These are phyloP conservation scores for Epizoanthus scotinus DNA, from an alignment of 92 coral and sea anemone genomes.

Conservation along the genomic window DNA sequence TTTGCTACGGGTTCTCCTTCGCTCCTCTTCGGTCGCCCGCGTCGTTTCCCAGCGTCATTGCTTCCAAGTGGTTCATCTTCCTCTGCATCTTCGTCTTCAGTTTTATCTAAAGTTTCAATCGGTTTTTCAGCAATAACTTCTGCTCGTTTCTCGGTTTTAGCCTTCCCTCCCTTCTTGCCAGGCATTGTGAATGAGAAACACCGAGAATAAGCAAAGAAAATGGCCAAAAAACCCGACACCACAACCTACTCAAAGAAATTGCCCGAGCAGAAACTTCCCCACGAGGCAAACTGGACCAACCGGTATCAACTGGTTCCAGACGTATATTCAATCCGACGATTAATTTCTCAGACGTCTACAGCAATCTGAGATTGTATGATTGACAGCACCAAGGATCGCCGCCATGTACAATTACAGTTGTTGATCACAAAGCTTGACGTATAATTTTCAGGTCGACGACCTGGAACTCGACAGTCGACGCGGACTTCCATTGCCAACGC, in stretches of 20 bases:
- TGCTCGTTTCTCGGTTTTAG: slow-evolving; percentile 40
- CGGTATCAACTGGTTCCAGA: slow-evolving; percentile 34
- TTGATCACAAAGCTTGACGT: neutral
- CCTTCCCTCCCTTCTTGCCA: slow-evolving; percentile 53
- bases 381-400: slow-evolving; percentile 8
- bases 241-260: neutral
- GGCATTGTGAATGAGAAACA: slow-evolving; percentile 48
- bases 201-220: slow-evolving; percentile 20
- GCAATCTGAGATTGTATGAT: slow-evolving; percentile 5
- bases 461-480: neutral
- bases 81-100: slow-evolving; percentile 35
- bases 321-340: neutral
- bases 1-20: slow-evolving; percentile 66
- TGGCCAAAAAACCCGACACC: slow-evolving; percentile 28
- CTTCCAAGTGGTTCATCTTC: slow-evolving; percentile 41
- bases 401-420: neutral
- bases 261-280: neutral
- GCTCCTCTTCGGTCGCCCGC: slow-evolving; percentile 65
- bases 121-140: slow-evolving; percentile 33
- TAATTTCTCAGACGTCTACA: neutral
- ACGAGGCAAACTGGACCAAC: slow-evolving; percentile 35
- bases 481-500: neutral
- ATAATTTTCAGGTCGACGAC: neutral
- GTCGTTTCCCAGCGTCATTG: slow-evolving; percentile 47
- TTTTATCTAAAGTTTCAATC: slow-evolving; percentile 41